phyloP scores from a whole-genome alignment of 2,888 invertebrate species.

The Acrobasis suavella region DNA sequence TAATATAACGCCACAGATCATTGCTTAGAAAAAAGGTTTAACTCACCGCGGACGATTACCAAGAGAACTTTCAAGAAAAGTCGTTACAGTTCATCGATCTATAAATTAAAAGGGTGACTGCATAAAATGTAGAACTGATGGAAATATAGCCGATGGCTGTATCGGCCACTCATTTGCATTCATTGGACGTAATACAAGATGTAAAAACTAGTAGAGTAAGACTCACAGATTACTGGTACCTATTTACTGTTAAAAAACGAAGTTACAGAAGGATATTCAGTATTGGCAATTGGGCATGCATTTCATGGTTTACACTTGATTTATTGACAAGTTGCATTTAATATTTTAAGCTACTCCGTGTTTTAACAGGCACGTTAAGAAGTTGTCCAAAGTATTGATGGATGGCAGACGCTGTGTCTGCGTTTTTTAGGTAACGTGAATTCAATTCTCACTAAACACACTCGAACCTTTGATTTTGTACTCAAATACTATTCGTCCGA shows the following conservation, averaged over 20 bases:
- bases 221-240: background rate
- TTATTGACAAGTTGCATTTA: no score
- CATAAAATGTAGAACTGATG: slow-evolving; percentile 17
- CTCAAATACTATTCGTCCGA: no score
- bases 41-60: background rate
- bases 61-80: background rate
- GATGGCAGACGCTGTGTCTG: no score
- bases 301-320: no score
- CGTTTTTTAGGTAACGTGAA: no score
- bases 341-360: no score
- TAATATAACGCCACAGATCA: background rate
- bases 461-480: no score
- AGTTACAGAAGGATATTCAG: background rate
- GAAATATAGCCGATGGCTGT: slow-evolving; percentile 13
- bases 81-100: background rate
- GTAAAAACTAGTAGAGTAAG: slow-evolving; percentile 37
- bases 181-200: slow-evolving; percentile 39
- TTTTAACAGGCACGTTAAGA: no score
- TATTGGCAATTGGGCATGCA: no score
- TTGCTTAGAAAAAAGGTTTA: background rate
- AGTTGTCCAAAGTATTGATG: no score
- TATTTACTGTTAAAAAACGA: background rate
- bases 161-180: slow-evolving; percentile 29
- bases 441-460: no score
- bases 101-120: slow-evolving; percentile 13